These are phyloP conservation scores for Blastobasis lacticolella DNA, from an alignment of 2,888 invertebrate genomes.

Conservation along the genomic window DNA sequence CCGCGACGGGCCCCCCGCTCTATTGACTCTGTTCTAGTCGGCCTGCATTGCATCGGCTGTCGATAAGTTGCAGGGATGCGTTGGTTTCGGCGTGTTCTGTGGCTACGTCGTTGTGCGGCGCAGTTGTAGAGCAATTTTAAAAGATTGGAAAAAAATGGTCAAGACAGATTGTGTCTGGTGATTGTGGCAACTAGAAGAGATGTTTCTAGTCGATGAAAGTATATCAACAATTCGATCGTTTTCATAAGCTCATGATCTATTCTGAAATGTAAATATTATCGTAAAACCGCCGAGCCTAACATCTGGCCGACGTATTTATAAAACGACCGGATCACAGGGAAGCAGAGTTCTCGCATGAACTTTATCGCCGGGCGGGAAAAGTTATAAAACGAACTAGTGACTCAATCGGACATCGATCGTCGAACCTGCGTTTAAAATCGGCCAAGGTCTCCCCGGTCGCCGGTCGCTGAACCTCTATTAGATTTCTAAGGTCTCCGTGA, in stretches of 20 bases:
- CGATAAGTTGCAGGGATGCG: no score
- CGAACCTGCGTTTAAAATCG: constrained; percentile 67
- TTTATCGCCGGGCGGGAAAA: constrained; percentile 60
- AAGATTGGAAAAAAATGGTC: no score
- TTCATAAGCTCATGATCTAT: background rate
- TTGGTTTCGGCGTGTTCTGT: no score
- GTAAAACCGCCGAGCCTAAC: constrained; percentile 38
- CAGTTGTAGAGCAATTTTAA: no score
- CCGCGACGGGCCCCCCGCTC: constrained; percentile 14
- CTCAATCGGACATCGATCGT: constrained; percentile 37
- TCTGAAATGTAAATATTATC: constrained; percentile 28
- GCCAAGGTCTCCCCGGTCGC: constrained; percentile 64
- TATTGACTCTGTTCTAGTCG: background rate
- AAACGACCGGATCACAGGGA: constrained; percentile 47
- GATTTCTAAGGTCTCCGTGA: constrained; percentile 16
- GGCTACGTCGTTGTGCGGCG: no score
- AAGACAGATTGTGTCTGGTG: no score
- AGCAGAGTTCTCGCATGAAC: constrained; percentile 55
- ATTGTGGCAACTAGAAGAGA: no score
- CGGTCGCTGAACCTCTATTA: constrained; percentile 33
- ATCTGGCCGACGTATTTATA: constrained; percentile 59
- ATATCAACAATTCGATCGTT: no score
- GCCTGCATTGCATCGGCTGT: background rate
- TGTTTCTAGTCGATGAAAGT: no score
- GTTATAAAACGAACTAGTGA: constrained; percentile 53